Conservation (phyloP, 2,797 vertebrate genomes). For the Pyrocephalus nanus region DNA sequence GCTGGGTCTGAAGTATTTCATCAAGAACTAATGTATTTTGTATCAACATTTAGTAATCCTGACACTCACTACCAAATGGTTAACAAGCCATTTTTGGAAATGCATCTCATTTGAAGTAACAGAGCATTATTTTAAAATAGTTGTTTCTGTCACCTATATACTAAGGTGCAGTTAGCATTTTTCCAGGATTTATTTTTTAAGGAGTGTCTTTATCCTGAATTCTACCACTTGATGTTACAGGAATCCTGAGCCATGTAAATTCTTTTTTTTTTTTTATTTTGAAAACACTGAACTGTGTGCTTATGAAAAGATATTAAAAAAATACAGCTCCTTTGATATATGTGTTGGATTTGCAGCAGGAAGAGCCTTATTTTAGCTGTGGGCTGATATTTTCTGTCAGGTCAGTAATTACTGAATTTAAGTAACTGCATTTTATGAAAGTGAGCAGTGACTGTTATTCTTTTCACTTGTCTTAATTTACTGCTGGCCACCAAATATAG, state of each 20-base stretch:
- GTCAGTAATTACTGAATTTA: constrained; percentile 65
- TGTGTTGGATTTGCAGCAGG: neutral
- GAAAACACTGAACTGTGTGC: constrained; percentile 10
- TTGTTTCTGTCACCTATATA: neutral
- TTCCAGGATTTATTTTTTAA: neutral
- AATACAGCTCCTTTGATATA: constrained; percentile 10
- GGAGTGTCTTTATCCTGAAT: neutral
- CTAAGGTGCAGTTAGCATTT: neutral
- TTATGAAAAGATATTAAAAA: neutral
- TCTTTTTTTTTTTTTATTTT: neutral
- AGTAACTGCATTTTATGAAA: constrained; percentile 66
- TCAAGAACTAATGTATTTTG: constrained; percentile 33
- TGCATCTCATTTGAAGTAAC: neutral
- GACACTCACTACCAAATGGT: neutral
- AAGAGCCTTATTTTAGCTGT: constrained; percentile 43
- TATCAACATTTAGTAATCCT: constrained; percentile 15
- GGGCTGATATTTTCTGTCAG: constrained; percentile 45
- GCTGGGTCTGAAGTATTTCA: constrained; percentile 33
- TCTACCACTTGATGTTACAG: neutral
- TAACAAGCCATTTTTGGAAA: constrained; percentile 14
- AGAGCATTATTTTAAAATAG: neutral
- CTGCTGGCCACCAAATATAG: constrained; percentile 60
- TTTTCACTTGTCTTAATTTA: constrained; percentile 72
- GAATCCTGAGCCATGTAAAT: neutral
- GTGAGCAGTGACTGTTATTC: constrained; percentile 44